Percentiles rank a stretch among this genome's conserved stretches.
These are phyloP conservation scores for Sebastes taczanowskii DNA, from an alignment of 2,797 vertebrate species.

Conservation along the genomic window DNA sequence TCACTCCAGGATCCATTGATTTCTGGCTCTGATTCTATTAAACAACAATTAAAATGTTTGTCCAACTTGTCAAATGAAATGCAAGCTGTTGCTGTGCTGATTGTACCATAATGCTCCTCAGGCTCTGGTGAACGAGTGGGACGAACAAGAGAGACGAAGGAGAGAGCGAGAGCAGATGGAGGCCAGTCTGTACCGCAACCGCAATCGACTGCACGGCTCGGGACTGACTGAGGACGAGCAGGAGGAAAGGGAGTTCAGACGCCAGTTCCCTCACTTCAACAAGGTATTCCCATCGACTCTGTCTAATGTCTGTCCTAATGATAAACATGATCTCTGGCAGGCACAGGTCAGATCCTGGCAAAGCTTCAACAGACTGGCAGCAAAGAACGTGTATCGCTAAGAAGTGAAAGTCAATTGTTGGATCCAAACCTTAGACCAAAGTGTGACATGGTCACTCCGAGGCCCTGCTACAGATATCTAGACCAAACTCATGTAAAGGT, in stretches of 20 bases:
- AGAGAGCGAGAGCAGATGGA: conserved; percentile 86
- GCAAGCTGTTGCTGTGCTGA: neutral
- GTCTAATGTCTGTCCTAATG: neutral
- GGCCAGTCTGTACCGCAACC: conserved; percentile 87
- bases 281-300: conserved; percentile 80
- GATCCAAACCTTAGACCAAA: too few relatives aligned
- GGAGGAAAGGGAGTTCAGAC: conserved; percentile 92
- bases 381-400: neutral
- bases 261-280: conserved; percentile 88
- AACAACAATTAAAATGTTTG: neutral
- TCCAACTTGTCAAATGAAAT: neutral
- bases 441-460: neutral
- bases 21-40: neutral
- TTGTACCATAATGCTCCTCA: conserved; percentile 52
- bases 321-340: neutral
- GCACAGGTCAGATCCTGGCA: too few relatives aligned
- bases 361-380: neutral
- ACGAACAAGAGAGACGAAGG: conserved; percentile 88
- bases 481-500: neutral
- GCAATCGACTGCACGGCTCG: conserved; percentile 81
- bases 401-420: neutral
- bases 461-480: neutral
- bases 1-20: neutral
- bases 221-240: conserved; percentile 88
- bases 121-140: conserved; percentile 96